These are phyloP conservation scores for Myathropa florea DNA, from an alignment of 2,888 invertebrate species.

Conservation along the genomic window DNA sequence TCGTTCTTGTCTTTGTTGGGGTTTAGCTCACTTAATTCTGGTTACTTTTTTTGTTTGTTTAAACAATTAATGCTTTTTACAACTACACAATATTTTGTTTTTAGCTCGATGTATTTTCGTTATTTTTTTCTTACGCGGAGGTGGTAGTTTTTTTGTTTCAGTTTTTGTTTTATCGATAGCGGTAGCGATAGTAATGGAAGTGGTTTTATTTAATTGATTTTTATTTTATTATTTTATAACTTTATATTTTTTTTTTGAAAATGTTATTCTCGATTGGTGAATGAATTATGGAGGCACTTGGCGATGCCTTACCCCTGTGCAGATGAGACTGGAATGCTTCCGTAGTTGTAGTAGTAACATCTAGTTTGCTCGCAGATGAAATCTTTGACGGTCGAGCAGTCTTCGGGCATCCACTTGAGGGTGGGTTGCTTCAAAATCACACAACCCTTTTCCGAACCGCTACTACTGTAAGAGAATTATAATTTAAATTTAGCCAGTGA, in stretches of 20 bases:
- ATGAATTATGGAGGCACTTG: conserved; percentile 63
- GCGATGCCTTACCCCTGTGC: conserved; percentile 91
- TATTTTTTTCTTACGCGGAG: conserved; percentile 55
- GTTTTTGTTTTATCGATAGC: conserved; percentile 41
- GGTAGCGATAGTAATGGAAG: conserved; percentile 49
- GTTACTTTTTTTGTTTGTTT: conserved; percentile 68
- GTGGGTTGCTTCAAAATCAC: conserved; percentile 89
- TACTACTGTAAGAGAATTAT: conserved; percentile 81
- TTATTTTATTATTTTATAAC: conserved; percentile 39
- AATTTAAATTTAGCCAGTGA: conserved; percentile 21
- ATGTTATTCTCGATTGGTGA: conserved; percentile 67
- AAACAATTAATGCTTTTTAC: conserved; percentile 74
- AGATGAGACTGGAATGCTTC: conserved; percentile 93
- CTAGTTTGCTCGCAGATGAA: conserved; percentile 95
- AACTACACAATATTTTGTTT: conserved; percentile 68
- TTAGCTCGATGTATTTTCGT: conserved; percentile 38
- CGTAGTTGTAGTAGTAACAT: conserved; percentile 95
- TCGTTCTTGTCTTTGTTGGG: conserved; percentile 74
- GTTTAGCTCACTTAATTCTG: conserved; percentile 81
- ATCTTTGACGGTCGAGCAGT: conserved; percentile 91
- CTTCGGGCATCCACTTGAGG: conserved; percentile 91
- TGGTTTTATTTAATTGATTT: conserved; percentile 50
- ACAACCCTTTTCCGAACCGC: conserved; percentile 86
- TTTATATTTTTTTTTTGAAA: conserved; percentile 32
- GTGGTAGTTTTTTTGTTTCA: conserved; percentile 38